Evolutionary conservation across 2,113 vertebrate genomes (phyloP).

Genomic region (Hystrix cristata): DNA sequence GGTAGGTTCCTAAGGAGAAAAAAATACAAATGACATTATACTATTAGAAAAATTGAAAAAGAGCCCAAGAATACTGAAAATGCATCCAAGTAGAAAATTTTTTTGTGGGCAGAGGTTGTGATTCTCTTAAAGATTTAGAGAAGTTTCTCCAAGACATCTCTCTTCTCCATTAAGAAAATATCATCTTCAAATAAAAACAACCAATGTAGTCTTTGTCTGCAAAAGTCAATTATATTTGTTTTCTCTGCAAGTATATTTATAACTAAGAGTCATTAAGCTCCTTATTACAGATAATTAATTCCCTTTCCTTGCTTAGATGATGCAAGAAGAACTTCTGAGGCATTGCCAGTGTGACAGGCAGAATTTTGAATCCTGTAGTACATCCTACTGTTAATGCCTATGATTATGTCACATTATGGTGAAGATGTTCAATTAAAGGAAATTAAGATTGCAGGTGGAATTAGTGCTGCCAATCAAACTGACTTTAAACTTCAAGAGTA

Average conservation of each 20-base stretch:
- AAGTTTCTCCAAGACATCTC: background rate
- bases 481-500: background rate
- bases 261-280: background rate
- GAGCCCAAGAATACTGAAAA: background rate
- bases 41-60: background rate
- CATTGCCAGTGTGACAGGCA: background rate
- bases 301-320: background rate
- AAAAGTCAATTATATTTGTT: background rate
- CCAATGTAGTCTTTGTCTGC: background rate
- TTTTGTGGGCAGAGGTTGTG: background rate
- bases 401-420: background rate
- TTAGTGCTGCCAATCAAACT: background rate
- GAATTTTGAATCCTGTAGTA: background rate
- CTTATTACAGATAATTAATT: background rate
- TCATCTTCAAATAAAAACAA: background rate
- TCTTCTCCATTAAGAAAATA: background rate
- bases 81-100: background rate
- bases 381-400: background rate
- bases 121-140: background rate
- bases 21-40: slow-evolving; percentile 16
- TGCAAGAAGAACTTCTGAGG: background rate
- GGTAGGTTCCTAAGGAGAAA: slow-evolving; percentile 90
- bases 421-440: background rate
- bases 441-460: background rate
- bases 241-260: background rate